Evolutionary conservation across 2,888 invertebrate genomes (phyloP), one percentile per base, ranked within the genome.

Genomic region (Thymelicus acteon): DNA sequence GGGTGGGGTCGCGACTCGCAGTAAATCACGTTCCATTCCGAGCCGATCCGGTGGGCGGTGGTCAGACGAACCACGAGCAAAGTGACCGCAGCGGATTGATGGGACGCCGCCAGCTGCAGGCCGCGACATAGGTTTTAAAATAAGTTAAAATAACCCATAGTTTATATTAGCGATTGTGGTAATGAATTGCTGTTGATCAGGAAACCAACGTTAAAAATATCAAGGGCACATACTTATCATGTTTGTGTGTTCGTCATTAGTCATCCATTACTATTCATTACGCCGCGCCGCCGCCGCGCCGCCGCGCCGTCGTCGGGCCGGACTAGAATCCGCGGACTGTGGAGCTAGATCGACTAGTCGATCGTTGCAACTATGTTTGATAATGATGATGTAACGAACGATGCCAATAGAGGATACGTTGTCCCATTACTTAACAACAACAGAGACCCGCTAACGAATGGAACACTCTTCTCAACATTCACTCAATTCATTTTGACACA

Each of bases 61-160:
- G 49, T 7, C 49, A 19, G 49, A 52, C n/a, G 15, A 52, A 19
- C 49, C 57, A 57, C 57, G 57, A 57, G 31, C 57, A 57, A 57
- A 24, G 12, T 31, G 57, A 57, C 57, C 31, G 57, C 57, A 24
- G 8, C 49, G 19, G 57, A 57, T 31, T 63, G 49, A 49, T 63
- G 63, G 31, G 63, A 48, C 39, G 47, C 15, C 63, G 63, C 19
- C 63, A 63, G 63, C 37, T 31, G 63, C 49, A 10, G 8, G 49
- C 49, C 49, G 49, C 49, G 19, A 6, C 15, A 15, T 6, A 12
- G 7, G 15, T 52, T 52, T 8, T 52, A 52, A 52, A 52, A 52
- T 52, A 52, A 52, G 19, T 8, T 52, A 52, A 52, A 52, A 52
- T 52, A 52, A 52, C 49, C 15, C 15, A 52, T 52, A 12, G 15